Evolutionary conservation across 2,797 vertebrate species (phyloP).

Genomic region (Numenius phaeopus): DNA sequence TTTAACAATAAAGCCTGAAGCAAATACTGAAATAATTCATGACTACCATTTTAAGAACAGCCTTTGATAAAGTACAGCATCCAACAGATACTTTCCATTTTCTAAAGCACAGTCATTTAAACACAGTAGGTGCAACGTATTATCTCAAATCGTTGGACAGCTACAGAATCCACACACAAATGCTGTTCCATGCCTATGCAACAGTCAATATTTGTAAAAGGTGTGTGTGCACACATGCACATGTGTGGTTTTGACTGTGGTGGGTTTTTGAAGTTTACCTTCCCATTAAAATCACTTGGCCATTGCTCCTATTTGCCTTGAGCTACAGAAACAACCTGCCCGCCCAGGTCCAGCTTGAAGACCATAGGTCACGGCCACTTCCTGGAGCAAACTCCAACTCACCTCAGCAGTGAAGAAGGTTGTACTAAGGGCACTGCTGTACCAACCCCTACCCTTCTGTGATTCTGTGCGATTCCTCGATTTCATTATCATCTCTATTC

Average conservation of each 20-base stretch:
- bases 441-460: too few relatives aligned
- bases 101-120: background rate
- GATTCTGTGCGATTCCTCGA: background rate
- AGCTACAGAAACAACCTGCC: background rate
- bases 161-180: background rate
- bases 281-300: background rate
- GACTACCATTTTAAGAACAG: background rate
- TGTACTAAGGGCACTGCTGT: accelerated
- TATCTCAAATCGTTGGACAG: background rate
- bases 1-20: background rate
- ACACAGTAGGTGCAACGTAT: background rate
- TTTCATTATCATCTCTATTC: too few relatives aligned
- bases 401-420: background rate
- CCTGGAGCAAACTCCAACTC: accelerated
- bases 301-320: background rate
- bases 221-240: accelerated
- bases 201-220: background rate
- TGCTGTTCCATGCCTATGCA: background rate
- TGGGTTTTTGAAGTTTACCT: background rate
- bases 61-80: background rate
- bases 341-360: accelerated
- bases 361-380: background rate
- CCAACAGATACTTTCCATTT: background rate
- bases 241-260: accelerated
- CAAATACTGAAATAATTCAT: background rate